Base-by-base conservation (phyloP, 2,113 vertebrate genomes). In the Xiphias gladius region DNA sequence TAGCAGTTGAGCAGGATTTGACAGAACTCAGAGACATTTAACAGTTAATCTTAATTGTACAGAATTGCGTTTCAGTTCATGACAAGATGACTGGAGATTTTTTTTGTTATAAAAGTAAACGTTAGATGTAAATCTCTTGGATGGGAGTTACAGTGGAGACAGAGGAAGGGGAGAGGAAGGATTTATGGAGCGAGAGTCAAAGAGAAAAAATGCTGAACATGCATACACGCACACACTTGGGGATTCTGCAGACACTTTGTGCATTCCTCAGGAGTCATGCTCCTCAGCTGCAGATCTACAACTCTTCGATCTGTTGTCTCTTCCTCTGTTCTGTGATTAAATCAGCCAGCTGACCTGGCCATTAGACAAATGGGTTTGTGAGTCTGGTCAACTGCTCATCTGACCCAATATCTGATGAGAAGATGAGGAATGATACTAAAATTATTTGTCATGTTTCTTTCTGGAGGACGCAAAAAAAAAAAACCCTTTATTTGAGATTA, bases 201-300 rank as follows among this genome's bases (percentile, higher is more conserved):
- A 59, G 69, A 59, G 68, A 80, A 73, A 86, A 74, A 86, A 69
- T n/a, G 68, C 64, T 64, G 41, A 80, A 65, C 58, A 50, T 19
- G 6, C 65, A 58, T 9, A 22, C 14, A 73, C 16, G 39, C 30
- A 26, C 7, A 30, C 50, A 46, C 35, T 52, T 19, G 12, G 50
- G 48, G 48, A 79, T 77, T 84, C 66, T 76, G 67, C 74, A 89
- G 71, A 85, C 66, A 78, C 68, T 77, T 17, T 70, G 77, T 71
- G 55, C 74, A 84, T 89, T 86, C 71, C 70, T 84, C 50, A 20
- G 28, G 70, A 84, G 75, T 84, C 74, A 72, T 37, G 46, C 76
- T 73, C 20, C 63, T 83, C 63, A 55, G 2, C 70, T 20, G 20
- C 78, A 80, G 37, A 76, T 70, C 26, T 59, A 46, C 1, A 55